Base-by-base conservation (phyloP, 2,113 vertebrate genomes). In the Perccottus glenii region DNA sequence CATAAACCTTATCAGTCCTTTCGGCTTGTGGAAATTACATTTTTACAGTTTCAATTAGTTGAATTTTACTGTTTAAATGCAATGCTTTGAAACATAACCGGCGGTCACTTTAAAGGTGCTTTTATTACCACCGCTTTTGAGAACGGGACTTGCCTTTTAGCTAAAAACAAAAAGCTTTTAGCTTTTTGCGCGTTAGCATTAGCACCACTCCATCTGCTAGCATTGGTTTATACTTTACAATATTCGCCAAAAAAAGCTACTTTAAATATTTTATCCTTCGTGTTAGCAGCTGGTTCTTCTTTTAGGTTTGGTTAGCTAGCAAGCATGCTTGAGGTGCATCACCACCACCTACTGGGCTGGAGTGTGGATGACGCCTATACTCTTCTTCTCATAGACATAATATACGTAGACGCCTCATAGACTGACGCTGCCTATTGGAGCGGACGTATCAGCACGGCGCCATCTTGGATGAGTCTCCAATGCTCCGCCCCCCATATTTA, bases 1-100 rank as follows among this genome's bases (percentile, higher is more conserved):
- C 19, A 49, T 2, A 0, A 33, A 8, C n/a, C n/a, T n/a, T n/a
- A n/a, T n/a, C 5, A 3, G 9, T 4, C 0, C 32, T 46, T 15
- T 64, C 44, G 85, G 79, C 77, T 3, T 2, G 8, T 8, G 4
- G 5, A 45, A 32, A 10, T 12, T 42, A 47, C 1, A 12, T 0
- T 1, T 15, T 0, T 11, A 6, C 9, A 38, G 8, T 10, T 49
- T 36, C 0, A 45, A 6, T 40, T 4, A 6, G 32, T 58, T 4
- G 16, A 6, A 67, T 44, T 14, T 50, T 0, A 16, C 4, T 0
- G 2, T 0, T 52, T 60, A 42, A 15, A 33, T 64, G 35, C 32
- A 35, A 35, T 14, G 32, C n/a, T 1, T 12, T n/a, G 51, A 14
- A 53, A 53, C 2, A 12, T 2, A 33, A 6, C 4, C 11, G 10